phyloP scores from a whole-genome alignment of 2,888 invertebrate genomes.

The Meteorus colon region DNA sequence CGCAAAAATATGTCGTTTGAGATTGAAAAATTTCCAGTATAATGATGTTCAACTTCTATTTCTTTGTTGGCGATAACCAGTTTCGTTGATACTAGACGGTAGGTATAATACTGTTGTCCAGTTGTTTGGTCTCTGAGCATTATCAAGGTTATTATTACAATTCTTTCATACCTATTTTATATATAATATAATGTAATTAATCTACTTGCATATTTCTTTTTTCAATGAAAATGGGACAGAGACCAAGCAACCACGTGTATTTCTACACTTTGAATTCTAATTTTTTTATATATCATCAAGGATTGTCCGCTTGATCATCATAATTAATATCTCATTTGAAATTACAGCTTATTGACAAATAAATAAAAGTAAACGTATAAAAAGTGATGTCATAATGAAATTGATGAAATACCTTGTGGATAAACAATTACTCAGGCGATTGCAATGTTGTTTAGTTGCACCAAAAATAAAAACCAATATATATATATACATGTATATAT shows the following conservation, averaged over 20 bases:
- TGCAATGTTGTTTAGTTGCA: conserved; percentile 71
- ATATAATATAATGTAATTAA: conserved; percentile 28
- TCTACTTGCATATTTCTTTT: conserved; percentile 21
- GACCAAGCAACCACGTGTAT: conserved; percentile 67
- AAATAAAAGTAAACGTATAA: conserved; percentile 57
- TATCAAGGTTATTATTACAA: conserved; percentile 38
- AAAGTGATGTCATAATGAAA: conserved; percentile 51
- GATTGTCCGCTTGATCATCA: conserved; percentile 63
- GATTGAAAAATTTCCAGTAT: conserved; percentile 70
- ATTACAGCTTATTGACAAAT: conserved; percentile 71
- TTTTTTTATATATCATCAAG: conserved; percentile 62
- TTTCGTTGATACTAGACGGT: conserved; percentile 63
- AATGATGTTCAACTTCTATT: conserved; percentile 59
- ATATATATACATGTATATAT: conserved; percentile 31
- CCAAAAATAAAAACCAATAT: conserved; percentile 55
- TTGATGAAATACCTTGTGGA: conserved; percentile 62
- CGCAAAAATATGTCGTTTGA: conserved; percentile 69
- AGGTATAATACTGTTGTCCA: conserved; percentile 69
- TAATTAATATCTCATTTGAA: conserved; percentile 73
- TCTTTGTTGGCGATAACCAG: conserved; percentile 53
- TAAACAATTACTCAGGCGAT: conserved; percentile 68
- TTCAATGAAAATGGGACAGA: conserved; percentile 50
- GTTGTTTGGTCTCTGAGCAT: conserved; percentile 71
- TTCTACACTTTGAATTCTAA: conserved; percentile 43
- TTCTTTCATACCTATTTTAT: conserved; percentile 30